Evolutionary conservation across 2,888 invertebrate species (phyloP), one percentile per base, ranked within the genome.

Genomic region (Labia minor): DNA sequence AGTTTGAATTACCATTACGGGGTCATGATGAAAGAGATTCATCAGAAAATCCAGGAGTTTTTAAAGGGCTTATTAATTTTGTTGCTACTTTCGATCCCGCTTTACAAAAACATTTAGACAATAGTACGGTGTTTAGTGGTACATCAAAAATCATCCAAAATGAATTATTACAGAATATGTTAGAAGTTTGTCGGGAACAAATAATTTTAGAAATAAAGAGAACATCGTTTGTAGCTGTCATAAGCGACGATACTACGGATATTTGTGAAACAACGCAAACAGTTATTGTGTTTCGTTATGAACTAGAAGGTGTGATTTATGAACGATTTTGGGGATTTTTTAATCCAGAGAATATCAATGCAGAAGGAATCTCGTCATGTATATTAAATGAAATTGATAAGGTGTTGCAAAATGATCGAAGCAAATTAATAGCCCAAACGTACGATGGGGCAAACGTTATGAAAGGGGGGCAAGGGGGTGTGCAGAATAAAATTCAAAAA

Each of bases 141-240:
- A 70, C 70, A 16, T 74, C 73, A 1, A 74, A 73, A 69, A 70
- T 68, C 6, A 73, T n/a, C n/a, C n/a, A n/a, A n/a, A n/a, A n/a
- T n/a, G n/a, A n/a, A n/a, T n/a, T n/a, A n/a, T n/a, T n/a, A 74
- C 70, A 75, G 14, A 74, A 72, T 21, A 73, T 75, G 66, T 68
- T 75, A 14, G 70, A 72, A 62, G 73, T 75, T 3, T 74, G 70
- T 66, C 71, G 67, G 16, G 71, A 72, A 26, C 69, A 73, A 68
- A 72, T 75, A 61, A 62, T 61, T 8, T 67, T 66, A 37, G 72
- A 75, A 71, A 73, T 76, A 37, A 62, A 67, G 11, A 61, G 18
- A 62, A n/a, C n/a, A n/a, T n/a, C n/a, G n/a, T n/a, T n/a, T n/a
- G n/a, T n/a, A n/a, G n/a, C n/a, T n/a, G n/a, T n/a, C n/a, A n/a